These are phyloP conservation scores for Brachymystax lenok DNA, from an alignment of 2,797 vertebrate genomes.

Conservation along the genomic window DNA sequence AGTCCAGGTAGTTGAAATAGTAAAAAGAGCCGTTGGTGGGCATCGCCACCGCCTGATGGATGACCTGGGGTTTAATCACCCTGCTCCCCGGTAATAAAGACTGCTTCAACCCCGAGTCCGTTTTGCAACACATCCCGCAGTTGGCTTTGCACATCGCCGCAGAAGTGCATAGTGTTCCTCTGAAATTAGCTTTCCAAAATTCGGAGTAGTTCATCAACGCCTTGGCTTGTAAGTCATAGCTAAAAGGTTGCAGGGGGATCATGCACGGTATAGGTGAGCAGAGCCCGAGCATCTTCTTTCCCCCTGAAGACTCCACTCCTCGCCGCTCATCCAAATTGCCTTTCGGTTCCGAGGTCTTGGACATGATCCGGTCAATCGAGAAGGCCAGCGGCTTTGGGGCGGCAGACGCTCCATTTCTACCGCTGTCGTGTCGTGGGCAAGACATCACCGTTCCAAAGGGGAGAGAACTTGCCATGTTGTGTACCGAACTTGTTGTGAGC, in stretches of 20 bases:
- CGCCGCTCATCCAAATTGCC: conserved; percentile 73
- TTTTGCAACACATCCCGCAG: conserved; percentile 89
- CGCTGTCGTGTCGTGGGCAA: conserved; percentile 79
- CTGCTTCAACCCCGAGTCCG: conserved; percentile 82
- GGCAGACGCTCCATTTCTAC: conserved; percentile 78
- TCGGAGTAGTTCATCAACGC: conserved; percentile 94
- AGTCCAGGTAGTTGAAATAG: conserved; percentile 97
- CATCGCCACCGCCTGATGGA: conserved; percentile 88
- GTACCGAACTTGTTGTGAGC: conserved; percentile 77
- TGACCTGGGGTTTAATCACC: conserved; percentile 95
- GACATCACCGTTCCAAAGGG: conserved; percentile 89
- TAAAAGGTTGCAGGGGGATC: conserved; percentile 89
- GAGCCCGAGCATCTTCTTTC: conserved; percentile 83
- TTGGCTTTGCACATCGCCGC: conserved; percentile 87
- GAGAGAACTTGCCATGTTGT: conserved; percentile 87
- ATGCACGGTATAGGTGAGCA: conserved; percentile 94
- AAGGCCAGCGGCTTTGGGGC: conserved; percentile 94
- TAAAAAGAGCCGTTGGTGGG: conserved; percentile 88
- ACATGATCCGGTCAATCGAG: conserved; percentile 99
- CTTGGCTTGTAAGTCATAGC: conserved; percentile 92
- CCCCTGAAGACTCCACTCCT: conserved; percentile 69
- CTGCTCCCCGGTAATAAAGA: conserved; percentile 75
- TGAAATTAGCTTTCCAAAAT: conserved; percentile 91
- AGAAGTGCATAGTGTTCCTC: conserved; percentile 81
- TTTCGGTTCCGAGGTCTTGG: conserved; percentile 87